Evolutionary conservation across 1,140 invertebrate species (phyloP).

Genomic region (Drosophila truncata): DNA sequence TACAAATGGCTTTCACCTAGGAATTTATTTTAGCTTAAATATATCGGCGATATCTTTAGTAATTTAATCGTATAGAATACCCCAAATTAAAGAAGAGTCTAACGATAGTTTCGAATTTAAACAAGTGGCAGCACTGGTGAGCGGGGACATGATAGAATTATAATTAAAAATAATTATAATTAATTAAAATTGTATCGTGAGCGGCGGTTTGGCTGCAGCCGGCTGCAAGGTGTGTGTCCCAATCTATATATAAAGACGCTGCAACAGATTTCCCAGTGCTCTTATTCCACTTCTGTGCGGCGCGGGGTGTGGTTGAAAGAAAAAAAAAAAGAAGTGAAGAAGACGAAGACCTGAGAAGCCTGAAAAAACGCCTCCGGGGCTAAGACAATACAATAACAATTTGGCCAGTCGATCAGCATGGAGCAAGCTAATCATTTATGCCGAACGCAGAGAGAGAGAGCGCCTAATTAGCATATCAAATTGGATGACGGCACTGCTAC

Average conservation of each 20-base stretch:
- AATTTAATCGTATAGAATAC: background rate
- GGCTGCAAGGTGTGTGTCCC: constrained; percentile 31
- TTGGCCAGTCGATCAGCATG: constrained; percentile 6
- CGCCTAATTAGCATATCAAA: constrained; percentile 65
- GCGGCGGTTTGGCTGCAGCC: constrained; percentile 33
- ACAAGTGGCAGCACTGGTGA: constrained; percentile 1
- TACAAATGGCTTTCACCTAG: no score
- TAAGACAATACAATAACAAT: constrained; percentile 43
- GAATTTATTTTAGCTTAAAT: background rate
- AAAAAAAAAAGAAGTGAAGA: constrained; percentile 28
- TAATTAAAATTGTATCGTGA: constrained; percentile 15
- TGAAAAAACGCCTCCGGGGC: constrained; percentile 39
- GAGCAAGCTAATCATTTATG: constrained; percentile 67
- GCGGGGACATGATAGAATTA: constrained; percentile 8
- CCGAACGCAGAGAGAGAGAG: constrained; percentile 49
- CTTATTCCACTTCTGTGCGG: constrained; percentile 20
- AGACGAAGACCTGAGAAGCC: constrained; percentile 24
- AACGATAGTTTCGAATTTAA: background rate
- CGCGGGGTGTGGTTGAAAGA: constrained; percentile 46
- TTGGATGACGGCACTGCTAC: constrained; percentile 50
- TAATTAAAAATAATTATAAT: constrained; percentile 11
- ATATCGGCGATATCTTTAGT: background rate
- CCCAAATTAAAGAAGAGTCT: background rate
- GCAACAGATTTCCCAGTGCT: background rate
- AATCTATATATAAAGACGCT: constrained; percentile 19